Conservation (phyloP, 2,888 invertebrate genomes). For the Trissoscelio sp. region DNA sequence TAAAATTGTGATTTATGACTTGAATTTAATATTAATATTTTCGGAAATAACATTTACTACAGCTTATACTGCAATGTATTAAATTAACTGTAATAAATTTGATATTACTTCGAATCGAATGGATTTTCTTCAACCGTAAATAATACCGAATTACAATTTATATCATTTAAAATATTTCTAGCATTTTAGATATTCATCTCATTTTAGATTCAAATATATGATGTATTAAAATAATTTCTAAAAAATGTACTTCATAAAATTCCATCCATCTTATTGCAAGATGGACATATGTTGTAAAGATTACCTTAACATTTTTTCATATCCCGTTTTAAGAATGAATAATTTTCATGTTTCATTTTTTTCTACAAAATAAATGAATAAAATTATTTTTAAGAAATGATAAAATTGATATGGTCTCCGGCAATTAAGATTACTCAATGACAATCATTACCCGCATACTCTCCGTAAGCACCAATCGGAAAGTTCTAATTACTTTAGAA, state of each 20-base stretch:
- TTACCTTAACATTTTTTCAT: too few species aligned
- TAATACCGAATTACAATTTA: too few species aligned
- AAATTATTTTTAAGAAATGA: not conserved
- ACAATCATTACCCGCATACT: slow-evolving; percentile 46
- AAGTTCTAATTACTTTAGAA: slow-evolving; percentile 32
- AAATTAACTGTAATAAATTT: too few species aligned
- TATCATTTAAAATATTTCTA: too few species aligned
- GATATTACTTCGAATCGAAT: too few species aligned
- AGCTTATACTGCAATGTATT: too few species aligned
- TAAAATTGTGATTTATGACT: not conserved
- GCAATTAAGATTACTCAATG: slow-evolving; percentile 24
- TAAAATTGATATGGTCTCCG: not conserved
- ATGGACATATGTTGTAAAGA: too few species aligned
- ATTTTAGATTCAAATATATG: not conserved
- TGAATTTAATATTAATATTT: not conserved
- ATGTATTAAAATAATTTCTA: not conserved
- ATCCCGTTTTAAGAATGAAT: not conserved
- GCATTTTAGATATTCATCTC: not conserved
- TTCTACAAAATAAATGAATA: not conserved
- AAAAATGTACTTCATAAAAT: not conserved
- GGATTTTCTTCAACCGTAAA: too few species aligned
- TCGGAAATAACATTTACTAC: too few species aligned
- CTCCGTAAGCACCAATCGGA: not conserved
- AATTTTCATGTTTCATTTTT: not conserved
- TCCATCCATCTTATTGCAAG: too few species aligned